These are phyloP conservation scores for Blastomussa wellsi DNA, from an alignment of 92 coral and sea anemone genomes.

Conservation along the genomic window DNA sequence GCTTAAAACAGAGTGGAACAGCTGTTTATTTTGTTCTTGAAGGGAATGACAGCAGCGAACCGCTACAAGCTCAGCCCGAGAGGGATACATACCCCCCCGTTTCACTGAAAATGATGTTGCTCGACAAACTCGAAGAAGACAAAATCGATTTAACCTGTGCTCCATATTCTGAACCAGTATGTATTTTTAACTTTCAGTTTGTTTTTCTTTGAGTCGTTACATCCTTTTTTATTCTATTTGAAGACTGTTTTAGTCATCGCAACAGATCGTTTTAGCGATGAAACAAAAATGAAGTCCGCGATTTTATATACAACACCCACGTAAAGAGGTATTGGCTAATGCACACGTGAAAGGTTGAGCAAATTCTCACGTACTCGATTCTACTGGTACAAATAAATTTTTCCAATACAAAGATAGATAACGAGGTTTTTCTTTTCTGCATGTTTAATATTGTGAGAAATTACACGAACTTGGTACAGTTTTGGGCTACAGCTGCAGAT, in stretches of 20 bases:
- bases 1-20: constrained; percentile 84
- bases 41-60: constrained; percentile 19
- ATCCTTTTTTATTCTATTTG: neutral
- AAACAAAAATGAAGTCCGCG: neutral
- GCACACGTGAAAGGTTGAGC: neutral
- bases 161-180: constrained; percentile 86
- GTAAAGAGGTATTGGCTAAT: constrained; percentile 8
- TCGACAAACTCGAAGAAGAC: constrained; percentile 78
- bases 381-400: neutral
- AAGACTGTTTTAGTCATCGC: neutral
- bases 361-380: constrained; percentile 6
- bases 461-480: neutral
- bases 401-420: no score
- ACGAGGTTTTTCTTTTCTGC: neutral
- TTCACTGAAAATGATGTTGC: constrained; percentile 72
- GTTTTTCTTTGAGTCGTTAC: neutral
- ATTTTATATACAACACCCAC: neutral
- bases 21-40: constrained; percentile 88
- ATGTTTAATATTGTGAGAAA: neutral
- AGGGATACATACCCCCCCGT: constrained; percentile 80
- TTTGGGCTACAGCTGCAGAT: constrained; percentile 9
- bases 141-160: constrained; percentile 68
- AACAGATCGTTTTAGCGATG: neutral
- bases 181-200: constrained; percentile 23
- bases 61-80: constrained; percentile 67